A percentile compares a stretch with the other conserved stretches of the same genome.
Conservation (phyloP, 2,888 invertebrate species). For the Lithophane leautieri region DNA sequence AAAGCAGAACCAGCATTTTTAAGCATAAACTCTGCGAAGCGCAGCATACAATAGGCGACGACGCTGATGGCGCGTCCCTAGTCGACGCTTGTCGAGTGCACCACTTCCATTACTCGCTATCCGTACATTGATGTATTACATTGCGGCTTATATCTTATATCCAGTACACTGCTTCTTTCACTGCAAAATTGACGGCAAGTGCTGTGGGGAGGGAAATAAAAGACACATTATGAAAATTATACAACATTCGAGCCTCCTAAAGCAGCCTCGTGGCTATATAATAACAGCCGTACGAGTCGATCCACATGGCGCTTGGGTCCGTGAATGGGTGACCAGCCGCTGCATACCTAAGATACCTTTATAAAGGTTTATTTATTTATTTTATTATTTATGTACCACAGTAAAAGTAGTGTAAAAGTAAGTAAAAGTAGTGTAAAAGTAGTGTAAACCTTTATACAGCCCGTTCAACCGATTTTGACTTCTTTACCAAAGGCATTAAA, state of each 20-base stretch:
- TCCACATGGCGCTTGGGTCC: too few species aligned
- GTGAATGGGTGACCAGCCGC: neutral
- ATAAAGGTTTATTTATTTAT: too few species aligned
- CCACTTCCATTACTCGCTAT: constrained; percentile 61
- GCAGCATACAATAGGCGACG: constrained; percentile 44
- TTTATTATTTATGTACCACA: too few species aligned
- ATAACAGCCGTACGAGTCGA: too few species aligned
- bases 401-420: too few species aligned
- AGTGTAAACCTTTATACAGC: too few species aligned
- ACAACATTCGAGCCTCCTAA: neutral
- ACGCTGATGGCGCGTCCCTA: constrained; percentile 50
- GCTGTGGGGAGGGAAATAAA: neutral
- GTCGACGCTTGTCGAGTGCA: constrained; percentile 51
- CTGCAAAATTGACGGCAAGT: constrained; percentile 6
- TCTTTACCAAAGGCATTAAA: too few species aligned
- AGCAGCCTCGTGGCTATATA: neutral
- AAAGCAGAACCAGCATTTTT: constrained; percentile 9
- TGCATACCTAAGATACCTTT: too few species aligned
- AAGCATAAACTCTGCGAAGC: constrained; percentile 19
- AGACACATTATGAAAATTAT: neutral
- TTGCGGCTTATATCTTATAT: constrained; percentile 21
- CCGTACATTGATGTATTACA: constrained; percentile 48
- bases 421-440: too few species aligned
- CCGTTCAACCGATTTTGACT: too few species aligned
- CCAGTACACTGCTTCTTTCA: constrained; percentile 20